These are phyloP conservation scores for Adineta ricciae DNA, from an alignment of 2,888 invertebrate genomes.

Conservation along the genomic window DNA sequence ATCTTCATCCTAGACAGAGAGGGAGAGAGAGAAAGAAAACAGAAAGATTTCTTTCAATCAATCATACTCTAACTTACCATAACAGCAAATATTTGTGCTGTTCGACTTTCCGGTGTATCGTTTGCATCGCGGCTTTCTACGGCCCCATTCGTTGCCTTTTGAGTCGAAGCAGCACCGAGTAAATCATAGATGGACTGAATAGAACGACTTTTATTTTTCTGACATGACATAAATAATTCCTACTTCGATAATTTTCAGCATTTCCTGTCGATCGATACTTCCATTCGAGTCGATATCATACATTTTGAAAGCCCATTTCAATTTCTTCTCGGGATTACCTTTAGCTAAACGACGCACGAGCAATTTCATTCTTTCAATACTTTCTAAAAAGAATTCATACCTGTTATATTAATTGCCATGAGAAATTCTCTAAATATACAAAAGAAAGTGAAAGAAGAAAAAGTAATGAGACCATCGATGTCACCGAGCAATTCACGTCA, in stretches of 20 bases:
- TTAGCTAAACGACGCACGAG: neutral
- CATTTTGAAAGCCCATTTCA: conserved; percentile 35
- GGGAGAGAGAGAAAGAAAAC: neutral
- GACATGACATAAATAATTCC: neutral
- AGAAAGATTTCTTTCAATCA: neutral
- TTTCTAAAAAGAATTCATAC: neutral
- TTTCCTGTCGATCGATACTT: conserved; percentile 32
- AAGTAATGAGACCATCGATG: neutral
- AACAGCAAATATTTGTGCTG: conserved; percentile 16
- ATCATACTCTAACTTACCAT: neutral
- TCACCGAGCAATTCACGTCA: neutral
- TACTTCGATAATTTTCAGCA: conserved; percentile 33
- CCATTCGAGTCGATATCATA: conserved; percentile 34
- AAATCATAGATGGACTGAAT: conserved; percentile 31
- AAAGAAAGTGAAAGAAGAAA: too few relatives aligned
- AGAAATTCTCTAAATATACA: conserved; percentile 31
- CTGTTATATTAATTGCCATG: conserved; percentile 35
- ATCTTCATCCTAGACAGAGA: neutral
- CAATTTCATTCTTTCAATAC: neutral
- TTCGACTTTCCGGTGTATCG: conserved; percentile 16
- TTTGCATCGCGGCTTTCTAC: neutral
- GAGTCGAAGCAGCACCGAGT: conserved; percentile 21
- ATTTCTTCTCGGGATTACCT: conserved; percentile 33
- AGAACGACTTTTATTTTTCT: neutral
- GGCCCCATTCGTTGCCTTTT: neutral